Percentiles rank a stretch among this genome's conserved stretches.
These are phyloP conservation scores for Scomber japonicus DNA, from an alignment of 2,113 vertebrate species.

Conservation along the genomic window DNA sequence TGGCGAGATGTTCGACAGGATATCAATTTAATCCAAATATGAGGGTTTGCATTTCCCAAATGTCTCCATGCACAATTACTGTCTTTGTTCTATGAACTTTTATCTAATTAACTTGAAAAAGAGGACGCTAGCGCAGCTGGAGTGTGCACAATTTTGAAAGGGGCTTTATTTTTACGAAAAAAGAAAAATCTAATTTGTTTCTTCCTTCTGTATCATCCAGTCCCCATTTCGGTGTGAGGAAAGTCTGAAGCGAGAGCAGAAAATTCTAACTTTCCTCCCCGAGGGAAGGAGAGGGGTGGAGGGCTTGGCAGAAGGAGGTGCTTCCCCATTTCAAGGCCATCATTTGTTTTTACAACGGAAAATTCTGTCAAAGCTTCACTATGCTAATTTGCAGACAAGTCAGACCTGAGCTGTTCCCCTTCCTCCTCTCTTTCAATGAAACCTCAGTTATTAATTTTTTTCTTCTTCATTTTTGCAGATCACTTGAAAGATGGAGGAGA, in stretches of 20 bases:
- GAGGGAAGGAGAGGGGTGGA: constrained; percentile 8
- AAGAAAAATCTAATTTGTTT: background rate
- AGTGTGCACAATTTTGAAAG: no score
- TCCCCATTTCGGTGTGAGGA: background rate
- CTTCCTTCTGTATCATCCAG: background rate
- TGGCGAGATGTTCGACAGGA: background rate
- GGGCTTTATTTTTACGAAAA: no score
- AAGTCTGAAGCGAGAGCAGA: background rate
- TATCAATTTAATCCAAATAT: background rate
- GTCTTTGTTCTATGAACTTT: background rate
- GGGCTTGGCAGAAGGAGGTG: constrained; percentile 3
- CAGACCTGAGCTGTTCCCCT: background rate
- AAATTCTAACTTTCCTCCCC: background rate
- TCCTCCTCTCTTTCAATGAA: background rate
- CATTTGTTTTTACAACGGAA: constrained; percentile 62
- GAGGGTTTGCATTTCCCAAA: background rate
- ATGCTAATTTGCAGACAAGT: constrained; percentile 25
- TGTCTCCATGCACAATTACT: background rate
- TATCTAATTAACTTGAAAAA: background rate
- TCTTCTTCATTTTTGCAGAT: background rate
- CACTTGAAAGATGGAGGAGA: constrained; percentile 23
- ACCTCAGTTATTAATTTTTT: background rate
- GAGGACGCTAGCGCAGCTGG: background rate
- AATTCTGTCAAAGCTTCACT: constrained; percentile 34
- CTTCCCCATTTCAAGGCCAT: constrained; percentile 42